These are phyloP conservation scores for Caenorhabditis elegans DNA, from an alignment of 1,140 invertebrate species.

Conservation along the genomic window DNA sequence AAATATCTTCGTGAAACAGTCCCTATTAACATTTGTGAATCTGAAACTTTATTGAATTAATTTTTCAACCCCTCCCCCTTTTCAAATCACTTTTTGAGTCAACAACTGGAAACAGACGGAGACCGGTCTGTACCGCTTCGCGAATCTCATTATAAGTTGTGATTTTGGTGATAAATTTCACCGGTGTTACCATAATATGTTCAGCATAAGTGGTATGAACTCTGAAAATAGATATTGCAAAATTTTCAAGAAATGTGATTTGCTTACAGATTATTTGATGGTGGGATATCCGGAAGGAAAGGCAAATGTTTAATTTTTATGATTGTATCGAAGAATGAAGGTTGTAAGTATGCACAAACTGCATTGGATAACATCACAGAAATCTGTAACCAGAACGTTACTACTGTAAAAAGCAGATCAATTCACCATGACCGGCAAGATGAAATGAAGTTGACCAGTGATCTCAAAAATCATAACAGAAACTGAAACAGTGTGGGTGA, in stretches of 20 bases:
- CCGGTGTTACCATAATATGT: constrained; percentile 62
- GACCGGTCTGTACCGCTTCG: constrained; percentile 44
- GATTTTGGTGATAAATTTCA: constrained; percentile 54
- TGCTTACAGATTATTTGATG: constrained; percentile 57
- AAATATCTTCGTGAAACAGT: constrained; percentile 58
- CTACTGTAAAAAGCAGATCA: neutral
- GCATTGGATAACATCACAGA: constrained; percentile 91
- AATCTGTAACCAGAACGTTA: constrained; percentile 69
- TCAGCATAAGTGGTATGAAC: constrained; percentile 61
- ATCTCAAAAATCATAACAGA: constrained; percentile 97
- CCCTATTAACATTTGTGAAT: constrained; percentile 61
- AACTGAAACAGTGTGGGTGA: constrained; percentile 94
- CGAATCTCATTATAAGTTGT: constrained; percentile 58
- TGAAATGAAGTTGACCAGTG: constrained; percentile 94
- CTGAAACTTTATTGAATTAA: constrained; percentile 48
- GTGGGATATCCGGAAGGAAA: constrained; percentile 64
- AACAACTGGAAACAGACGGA: constrained; percentile 62
- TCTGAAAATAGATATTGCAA: constrained; percentile 42
- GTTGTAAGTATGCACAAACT: constrained; percentile 84
- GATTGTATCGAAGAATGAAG: constrained; percentile 96
- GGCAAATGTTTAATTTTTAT: constrained; percentile 93
- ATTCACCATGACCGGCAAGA: constrained; percentile 85
- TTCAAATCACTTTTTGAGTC: constrained; percentile 53
- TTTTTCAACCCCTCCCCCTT: neutral
- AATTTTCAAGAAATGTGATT: neutral